A percentile compares a stretch with the other conserved stretches of the same genome.
phyloP scores from a whole-genome alignment of 1,140 invertebrate species.

The Nasonia vitripennis region DNA sequence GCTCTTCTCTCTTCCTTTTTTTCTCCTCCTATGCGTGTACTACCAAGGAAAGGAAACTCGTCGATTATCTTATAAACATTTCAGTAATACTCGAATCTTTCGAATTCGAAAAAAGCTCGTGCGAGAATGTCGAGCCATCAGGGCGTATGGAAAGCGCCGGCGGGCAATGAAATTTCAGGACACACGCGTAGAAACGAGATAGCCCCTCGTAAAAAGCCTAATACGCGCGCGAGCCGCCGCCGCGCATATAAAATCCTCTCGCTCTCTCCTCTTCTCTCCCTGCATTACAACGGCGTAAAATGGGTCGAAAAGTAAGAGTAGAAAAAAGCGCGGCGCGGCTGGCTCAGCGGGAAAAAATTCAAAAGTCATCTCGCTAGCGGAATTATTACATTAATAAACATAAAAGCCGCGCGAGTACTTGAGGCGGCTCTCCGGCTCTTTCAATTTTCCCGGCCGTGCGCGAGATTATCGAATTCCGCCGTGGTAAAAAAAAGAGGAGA shows the following conservation, averaged over 20 bases:
- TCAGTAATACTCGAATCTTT: neutral
- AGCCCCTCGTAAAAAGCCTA: constrained; percentile 34
- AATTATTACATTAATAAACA: constrained; percentile 47
- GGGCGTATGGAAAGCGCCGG: neutral
- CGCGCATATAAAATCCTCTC: constrained; percentile 26
- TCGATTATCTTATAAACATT: neutral
- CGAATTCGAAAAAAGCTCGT: neutral
- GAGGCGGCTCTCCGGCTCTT: constrained; percentile 7
- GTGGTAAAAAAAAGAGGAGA: constrained; percentile 17
- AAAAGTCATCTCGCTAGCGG: constrained; percentile 23
- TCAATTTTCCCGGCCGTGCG: constrained; percentile 27
- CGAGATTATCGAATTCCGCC: constrained; percentile 39
- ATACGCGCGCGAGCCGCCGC: neutral
- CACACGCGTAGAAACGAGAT: constrained; percentile 39
- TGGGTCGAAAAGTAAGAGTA: constrained; percentile 11
- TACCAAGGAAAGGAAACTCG: neutral
- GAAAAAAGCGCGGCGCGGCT: neutral
- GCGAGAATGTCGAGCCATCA: neutral
- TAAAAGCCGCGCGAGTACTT: constrained; percentile 26
- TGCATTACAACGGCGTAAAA: constrained; percentile 36
- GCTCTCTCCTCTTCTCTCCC: neutral
- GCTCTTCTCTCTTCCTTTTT: neutral
- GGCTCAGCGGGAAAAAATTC: neutral
- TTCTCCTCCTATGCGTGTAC: neutral
- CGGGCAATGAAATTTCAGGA: constrained; percentile 19